Evolutionary conservation across 2,797 vertebrate genomes (phyloP).

Genomic region (Propithecus perrieri): DNA sequence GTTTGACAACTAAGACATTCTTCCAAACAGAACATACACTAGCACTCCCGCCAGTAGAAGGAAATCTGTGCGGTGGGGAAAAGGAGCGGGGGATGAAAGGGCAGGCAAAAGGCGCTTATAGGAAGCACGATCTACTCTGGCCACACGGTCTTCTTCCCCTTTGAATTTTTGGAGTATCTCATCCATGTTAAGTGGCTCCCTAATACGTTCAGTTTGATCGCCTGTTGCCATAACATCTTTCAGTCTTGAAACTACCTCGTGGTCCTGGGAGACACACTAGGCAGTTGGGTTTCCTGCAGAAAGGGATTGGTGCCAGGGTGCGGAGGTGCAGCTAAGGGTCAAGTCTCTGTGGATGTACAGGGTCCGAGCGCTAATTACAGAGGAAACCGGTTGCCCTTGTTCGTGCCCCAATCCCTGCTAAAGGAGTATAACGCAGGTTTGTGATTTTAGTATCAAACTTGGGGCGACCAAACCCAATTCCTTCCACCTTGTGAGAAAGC

Average conservation of each 20-base stretch:
- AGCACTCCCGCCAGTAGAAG: not conserved
- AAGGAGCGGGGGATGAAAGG: not conserved
- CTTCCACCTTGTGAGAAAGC: not conserved
- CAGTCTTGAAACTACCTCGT: not conserved
- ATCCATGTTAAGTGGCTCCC: not conserved
- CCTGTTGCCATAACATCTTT: not conserved
- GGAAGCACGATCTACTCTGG: not conserved
- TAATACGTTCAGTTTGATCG: not conserved
- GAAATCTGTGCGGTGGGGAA: not conserved
- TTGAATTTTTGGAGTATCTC: not conserved
- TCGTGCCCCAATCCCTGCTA: not conserved
- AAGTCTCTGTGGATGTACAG: not conserved
- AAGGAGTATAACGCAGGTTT: not conserved
- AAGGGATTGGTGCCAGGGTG: not conserved
- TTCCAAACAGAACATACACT: not conserved
- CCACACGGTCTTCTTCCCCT: not conserved
- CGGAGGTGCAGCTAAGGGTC: not conserved
- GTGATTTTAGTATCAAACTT: conserved; percentile 1
- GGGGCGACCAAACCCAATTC: not conserved
- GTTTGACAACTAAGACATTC: not conserved
- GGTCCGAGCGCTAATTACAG: not conserved
- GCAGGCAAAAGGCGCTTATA: not conserved
- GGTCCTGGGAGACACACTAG: not conserved
- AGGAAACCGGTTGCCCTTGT: not conserved
- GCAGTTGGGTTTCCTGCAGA: not conserved